A percentile compares a stretch with the other conserved stretches of the same genome.
Evolutionary conservation across 2,113 vertebrate genomes (phyloP).

Genomic region (Sigmodon hispidus): DNA sequence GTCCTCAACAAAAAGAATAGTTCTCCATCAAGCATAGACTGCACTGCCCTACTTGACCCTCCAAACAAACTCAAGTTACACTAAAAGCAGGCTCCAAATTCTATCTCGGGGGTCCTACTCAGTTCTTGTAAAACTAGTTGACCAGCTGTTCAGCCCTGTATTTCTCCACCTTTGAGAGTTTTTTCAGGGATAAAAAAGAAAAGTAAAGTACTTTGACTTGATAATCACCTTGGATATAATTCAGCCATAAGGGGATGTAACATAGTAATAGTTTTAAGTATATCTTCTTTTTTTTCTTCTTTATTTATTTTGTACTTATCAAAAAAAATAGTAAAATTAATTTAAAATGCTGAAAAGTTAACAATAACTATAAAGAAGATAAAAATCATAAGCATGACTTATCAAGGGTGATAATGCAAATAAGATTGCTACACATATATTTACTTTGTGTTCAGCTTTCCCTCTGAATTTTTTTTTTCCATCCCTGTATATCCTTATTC

Average conservation of each 20-base stretch:
- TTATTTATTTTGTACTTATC: too few relatives aligned
- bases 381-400: too few relatives aligned
- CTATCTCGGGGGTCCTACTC: not conserved
- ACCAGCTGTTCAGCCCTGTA: not conserved
- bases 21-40: not conserved
- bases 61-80: not conserved
- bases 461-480: too few relatives aligned
- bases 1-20: not conserved
- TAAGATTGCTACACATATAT: too few relatives aligned
- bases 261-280: not conserved
- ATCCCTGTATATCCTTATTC: too few relatives aligned
- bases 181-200: not conserved
- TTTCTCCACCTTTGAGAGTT: not conserved
- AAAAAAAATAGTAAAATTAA: too few relatives aligned
- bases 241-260: not conserved
- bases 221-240: conserved; percentile 24
- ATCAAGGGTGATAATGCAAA: too few relatives aligned
- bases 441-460: too few relatives aligned
- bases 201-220: not conserved
- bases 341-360: too few relatives aligned
- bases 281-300: too few relatives aligned
- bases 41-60: not conserved
- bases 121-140: not conserved
- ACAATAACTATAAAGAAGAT: too few relatives aligned
- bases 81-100: not conserved